Evolutionary conservation across 1,140 invertebrate species (phyloP).

Genomic region (Ephestia elutella): DNA sequence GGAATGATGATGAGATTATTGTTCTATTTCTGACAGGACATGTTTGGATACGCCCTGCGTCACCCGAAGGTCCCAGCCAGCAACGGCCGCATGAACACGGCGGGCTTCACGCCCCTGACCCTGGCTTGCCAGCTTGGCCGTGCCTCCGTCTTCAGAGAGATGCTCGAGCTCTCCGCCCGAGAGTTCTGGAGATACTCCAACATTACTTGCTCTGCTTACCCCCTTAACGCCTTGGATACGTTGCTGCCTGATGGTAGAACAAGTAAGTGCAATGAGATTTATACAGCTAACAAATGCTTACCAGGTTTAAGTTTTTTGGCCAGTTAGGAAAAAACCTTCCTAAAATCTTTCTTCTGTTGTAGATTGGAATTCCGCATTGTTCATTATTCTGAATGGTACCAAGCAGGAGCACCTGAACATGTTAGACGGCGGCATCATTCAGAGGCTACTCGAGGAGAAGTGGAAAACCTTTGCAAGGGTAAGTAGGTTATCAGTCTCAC

Average conservation of each 20-base stretch:
- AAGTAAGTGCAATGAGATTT: constrained; percentile 78
- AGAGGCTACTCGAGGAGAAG: constrained; percentile 97
- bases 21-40: constrained; percentile 81
- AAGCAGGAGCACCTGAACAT: constrained; percentile 99
- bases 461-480: constrained; percentile 99
- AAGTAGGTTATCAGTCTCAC: constrained; percentile 31
- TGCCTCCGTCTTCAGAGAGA: constrained; percentile 96
- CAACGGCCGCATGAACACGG: constrained; percentile 89
- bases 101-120: constrained; percentile 95
- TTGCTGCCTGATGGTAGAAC: constrained; percentile 94
- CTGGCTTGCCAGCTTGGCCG: constrained; percentile 96
- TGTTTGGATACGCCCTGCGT: constrained; percentile 97
- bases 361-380: constrained; percentile 99
- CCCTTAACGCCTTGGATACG: constrained; percentile 96
- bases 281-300: not conserved
- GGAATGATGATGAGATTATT: too few relatives aligned
- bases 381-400: constrained; percentile 97
- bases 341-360: constrained; percentile 25
- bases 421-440: constrained; percentile 98
- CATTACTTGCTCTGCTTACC: constrained; percentile 99
- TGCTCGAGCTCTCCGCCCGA: constrained; percentile 95
- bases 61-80: constrained; percentile 95
- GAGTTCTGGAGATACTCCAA: constrained; percentile 99
- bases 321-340: too few relatives aligned
- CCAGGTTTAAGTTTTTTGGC: too few relatives aligned